Evolutionary conservation across 1,140 invertebrate genomes (phyloP).

Genomic region (Pollicipes pollicipes): DNA sequence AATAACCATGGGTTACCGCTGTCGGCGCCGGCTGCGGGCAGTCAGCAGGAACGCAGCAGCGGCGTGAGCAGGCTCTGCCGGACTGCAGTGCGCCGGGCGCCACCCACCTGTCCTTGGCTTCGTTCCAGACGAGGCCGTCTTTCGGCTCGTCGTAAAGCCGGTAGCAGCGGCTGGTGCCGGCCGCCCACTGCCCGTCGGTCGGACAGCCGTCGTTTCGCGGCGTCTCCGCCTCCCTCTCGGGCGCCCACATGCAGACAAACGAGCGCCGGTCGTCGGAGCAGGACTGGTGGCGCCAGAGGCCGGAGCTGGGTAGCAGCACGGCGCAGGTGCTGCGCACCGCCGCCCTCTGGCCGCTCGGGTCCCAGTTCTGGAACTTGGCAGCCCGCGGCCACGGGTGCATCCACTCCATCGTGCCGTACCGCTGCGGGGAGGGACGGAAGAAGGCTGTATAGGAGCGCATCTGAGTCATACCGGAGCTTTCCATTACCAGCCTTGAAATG

Average conservation of each 20-base stretch:
- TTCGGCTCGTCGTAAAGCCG: background rate
- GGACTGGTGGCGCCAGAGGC: background rate
- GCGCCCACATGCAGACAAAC: background rate
- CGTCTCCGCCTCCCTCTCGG: background rate
- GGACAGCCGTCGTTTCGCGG: background rate
- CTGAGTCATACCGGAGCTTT: too few species aligned
- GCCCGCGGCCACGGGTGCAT: background rate
- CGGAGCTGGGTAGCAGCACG: background rate
- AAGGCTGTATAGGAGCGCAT: too few species aligned
- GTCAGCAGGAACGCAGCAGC: too few species aligned
- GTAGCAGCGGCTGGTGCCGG: background rate
- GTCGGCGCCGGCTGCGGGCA: too few species aligned
- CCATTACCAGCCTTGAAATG: too few species aligned
- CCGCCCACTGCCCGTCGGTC: background rate
- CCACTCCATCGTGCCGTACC: background rate
- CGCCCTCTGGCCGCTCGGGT: background rate
- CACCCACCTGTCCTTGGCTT: background rate
- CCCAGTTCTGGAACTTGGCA: background rate
- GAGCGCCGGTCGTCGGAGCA: background rate
- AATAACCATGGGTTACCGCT: too few species aligned
- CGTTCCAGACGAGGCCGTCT: background rate
- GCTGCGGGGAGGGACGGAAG: background rate
- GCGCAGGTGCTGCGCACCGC: background rate
- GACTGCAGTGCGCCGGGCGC: too few species aligned
- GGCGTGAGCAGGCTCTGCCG: too few species aligned